These are phyloP conservation scores for Agrilus biguttatus DNA, from an alignment of 2,888 invertebrate species.

Conservation along the genomic window DNA sequence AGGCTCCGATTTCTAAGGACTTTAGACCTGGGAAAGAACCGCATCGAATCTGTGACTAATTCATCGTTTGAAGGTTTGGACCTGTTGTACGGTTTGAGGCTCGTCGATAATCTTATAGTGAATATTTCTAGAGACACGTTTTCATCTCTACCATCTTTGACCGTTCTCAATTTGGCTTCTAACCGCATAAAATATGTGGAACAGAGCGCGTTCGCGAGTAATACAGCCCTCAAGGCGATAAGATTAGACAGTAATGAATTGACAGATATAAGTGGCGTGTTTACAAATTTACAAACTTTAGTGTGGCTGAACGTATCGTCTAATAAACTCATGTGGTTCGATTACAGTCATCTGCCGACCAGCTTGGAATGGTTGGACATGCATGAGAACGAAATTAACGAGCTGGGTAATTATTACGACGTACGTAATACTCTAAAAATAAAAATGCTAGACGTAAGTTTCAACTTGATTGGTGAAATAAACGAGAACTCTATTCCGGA, in stretches of 20 bases:
- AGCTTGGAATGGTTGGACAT: conserved; percentile 70
- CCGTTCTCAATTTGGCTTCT: conserved; percentile 66
- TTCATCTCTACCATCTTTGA: conserved; percentile 52
- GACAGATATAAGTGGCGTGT: conserved; percentile 63
- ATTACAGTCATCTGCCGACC: conserved; percentile 62
- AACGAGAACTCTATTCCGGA: conserved; percentile 57
- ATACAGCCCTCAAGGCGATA: conserved; percentile 58
- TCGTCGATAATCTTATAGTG: conserved; percentile 67
- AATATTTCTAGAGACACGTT: conserved; percentile 64
- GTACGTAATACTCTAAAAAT: conserved; percentile 48
- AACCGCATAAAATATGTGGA: conserved; percentile 66
- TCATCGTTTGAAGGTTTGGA: conserved; percentile 60
- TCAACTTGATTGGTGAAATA: conserved; percentile 54
- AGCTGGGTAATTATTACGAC: conserved; percentile 59
- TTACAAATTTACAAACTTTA: conserved; percentile 56
- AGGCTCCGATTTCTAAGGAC: conserved; percentile 57
- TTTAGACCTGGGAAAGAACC: conserved; percentile 70
- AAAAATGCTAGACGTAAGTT: conserved; percentile 64
- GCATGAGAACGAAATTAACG: conserved; percentile 64
- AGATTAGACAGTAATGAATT: conserved; percentile 65
- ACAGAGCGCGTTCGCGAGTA: conserved; percentile 61
- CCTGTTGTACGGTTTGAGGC: conserved; percentile 57
- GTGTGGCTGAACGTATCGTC: conserved; percentile 71
- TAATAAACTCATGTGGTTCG: conserved; percentile 65
- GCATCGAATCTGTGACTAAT: conserved; percentile 54